These are phyloP conservation scores for Andinoacara biseriatus DNA, from an alignment of 2,113 vertebrate species.

Conservation along the genomic window DNA sequence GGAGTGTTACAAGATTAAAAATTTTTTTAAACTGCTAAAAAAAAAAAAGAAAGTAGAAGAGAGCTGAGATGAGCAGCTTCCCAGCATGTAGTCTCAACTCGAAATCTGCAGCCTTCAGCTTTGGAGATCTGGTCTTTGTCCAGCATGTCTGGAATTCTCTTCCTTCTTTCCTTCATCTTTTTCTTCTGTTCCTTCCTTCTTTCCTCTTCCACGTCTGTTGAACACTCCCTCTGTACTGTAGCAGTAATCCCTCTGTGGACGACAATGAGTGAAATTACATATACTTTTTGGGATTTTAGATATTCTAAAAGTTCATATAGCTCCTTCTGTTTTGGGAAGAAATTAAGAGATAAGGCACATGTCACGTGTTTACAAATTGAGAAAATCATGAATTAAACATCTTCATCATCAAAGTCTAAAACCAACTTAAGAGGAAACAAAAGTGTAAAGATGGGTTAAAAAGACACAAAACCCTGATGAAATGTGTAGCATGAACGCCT, in stretches of 20 bases:
- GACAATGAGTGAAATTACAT: background rate
- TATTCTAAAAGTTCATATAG: background rate
- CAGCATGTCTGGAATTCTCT: conserved; percentile 69
- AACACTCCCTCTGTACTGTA: conserved; percentile 25
- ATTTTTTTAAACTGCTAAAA: background rate
- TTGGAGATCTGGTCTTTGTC: conserved; percentile 54
- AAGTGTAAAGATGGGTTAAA: background rate
- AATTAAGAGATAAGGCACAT: background rate
- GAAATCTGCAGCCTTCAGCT: conserved; percentile 45
- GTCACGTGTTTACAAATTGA: background rate
- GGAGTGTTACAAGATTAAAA: background rate
- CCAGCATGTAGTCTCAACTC: conserved; percentile 29
- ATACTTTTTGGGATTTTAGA: background rate
- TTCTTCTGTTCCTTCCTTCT: conserved; percentile 2
- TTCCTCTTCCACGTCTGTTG: conserved; percentile 47
- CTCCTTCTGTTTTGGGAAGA: background rate
- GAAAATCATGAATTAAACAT: background rate
- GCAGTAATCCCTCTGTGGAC: background rate
- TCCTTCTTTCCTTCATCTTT: conserved; percentile 17
- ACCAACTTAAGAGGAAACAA: background rate
- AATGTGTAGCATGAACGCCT: background rate
- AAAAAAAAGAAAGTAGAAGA: background rate
- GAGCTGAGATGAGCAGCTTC: background rate
- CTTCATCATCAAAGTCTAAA: background rate
- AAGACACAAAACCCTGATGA: background rate